Evolutionary conservation across 2,113 vertebrate species (phyloP).

Genomic region (Lota lota): DNA sequence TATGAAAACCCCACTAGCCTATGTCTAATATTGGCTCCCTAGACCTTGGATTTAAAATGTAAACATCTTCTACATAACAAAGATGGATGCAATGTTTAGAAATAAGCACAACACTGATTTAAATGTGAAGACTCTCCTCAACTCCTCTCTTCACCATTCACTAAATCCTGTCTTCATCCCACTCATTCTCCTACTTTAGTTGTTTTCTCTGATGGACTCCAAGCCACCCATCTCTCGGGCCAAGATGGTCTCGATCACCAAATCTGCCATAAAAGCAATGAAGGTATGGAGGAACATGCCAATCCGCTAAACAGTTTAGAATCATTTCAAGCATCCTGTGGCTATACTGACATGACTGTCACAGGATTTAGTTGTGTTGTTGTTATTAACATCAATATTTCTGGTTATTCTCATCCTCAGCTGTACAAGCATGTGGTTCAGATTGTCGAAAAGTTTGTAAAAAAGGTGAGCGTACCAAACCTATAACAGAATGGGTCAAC

Average conservation of each 20-base stretch:
- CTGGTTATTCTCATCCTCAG: constrained; percentile 64
- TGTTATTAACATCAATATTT: too few species aligned
- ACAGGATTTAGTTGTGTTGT: too few species aligned
- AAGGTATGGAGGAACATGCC: constrained; percentile 79
- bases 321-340: too few species aligned
- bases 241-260: constrained; percentile 99
- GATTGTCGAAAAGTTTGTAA: constrained; percentile 99
- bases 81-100: too few species aligned
- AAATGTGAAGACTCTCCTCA: not conserved
- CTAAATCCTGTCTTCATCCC: not conserved
- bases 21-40: too few species aligned
- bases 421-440: constrained; percentile 99
- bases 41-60: too few species aligned
- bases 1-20: too few species aligned
- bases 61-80: too few species aligned
- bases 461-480: constrained; percentile 83
- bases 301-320: not conserved
- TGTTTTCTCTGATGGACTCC: constrained; percentile 97
- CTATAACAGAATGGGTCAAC: not conserved
- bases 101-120: too few species aligned
- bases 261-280: constrained; percentile 99
- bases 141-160: not conserved
- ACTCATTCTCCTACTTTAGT: constrained; percentile 63
- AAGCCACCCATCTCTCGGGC: constrained; percentile 98
- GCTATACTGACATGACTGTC: too few species aligned